These are phyloP conservation scores for Channa striata DNA, from an alignment of 2,797 vertebrate species.

Conservation along the genomic window DNA sequence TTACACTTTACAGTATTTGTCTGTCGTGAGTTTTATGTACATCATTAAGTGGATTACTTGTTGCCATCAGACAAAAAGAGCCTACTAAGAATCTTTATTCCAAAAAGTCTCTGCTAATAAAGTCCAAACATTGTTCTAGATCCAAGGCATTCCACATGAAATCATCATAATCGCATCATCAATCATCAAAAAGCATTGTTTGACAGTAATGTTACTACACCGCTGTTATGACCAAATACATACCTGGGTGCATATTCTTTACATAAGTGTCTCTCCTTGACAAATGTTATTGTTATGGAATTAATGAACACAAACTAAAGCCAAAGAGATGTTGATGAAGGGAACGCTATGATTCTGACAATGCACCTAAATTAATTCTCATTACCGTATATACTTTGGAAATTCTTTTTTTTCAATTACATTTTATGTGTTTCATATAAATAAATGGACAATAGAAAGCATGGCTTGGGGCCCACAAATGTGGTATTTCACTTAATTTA, in stretches of 20 bases:
- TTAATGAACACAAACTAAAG: background rate
- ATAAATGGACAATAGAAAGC: conserved; percentile 7
- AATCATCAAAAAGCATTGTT: too few species aligned
- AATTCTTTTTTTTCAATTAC: conserved; percentile 24
- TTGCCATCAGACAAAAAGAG: too few species aligned
- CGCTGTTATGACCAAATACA: background rate
- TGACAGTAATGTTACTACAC: background rate
- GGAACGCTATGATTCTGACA: background rate
- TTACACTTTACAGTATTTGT: too few species aligned
- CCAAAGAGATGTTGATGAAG: background rate
- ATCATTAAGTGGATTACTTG: too few species aligned
- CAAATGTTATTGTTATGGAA: background rate
- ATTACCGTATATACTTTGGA: background rate
- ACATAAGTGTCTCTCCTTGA: background rate
- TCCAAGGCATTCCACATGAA: background rate
- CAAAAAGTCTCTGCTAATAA: too few species aligned
- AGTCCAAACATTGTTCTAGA: too few species aligned
- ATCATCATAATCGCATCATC: too few species aligned
- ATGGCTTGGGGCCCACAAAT: conserved; percentile 28
- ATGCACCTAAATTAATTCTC: background rate
- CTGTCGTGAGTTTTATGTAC: too few species aligned
- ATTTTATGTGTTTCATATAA: conserved; percentile 32
- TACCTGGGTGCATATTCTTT: background rate
- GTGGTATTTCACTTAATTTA: conserved; percentile 46
- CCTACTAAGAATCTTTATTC: too few species aligned